Evolutionary conservation across 2,888 invertebrate species (phyloP), one percentile per base, ranked within the genome.

Genomic region (Ptilodon capucinus): DNA sequence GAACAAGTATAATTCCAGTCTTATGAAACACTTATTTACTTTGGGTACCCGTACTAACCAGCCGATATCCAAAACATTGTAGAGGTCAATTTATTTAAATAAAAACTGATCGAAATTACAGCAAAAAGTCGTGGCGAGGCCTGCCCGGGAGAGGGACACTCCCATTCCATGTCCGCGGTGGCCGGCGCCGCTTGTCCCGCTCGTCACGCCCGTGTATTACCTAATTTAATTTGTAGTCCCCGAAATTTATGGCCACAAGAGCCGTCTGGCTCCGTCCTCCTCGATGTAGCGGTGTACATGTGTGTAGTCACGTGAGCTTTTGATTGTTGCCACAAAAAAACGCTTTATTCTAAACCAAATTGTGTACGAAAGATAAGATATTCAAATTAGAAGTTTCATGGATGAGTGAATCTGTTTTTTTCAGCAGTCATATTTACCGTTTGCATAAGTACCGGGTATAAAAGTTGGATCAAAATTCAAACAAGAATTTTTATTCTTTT

Each of bases 161-260:
- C 89, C 89, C 89, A 81, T 89, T 89, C 81, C 89, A 76, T 89
- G 89, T 89, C 86, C 76, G 72, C 68, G 66, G 76, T 71, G 78
- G 76, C 76, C 77, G 69, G 73, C 76, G 76, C 76, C 79, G 84
- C 78, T 81, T 79, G 86, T 84, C 86, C 81, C 76, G 72, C 85
- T 86, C 86, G 87, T 87, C 89, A 89, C 84, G 74, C 77, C 72
- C 80, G 81, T 83, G 86, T 86, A 88, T 89, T 86, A 89, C 87
- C 88, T 90, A 90, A 90, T 90, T 90, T 89, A 89, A 90, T 90
- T 90, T 88, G 89, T 86, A 84, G 80, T 81, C 82, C 71, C 79
- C 84, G 72, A 84, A 88, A 90, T 89, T 89, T 89, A 89, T 87
- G 82, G 81, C 75, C 81, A 79, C 81, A 83, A 84, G 82, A 81